Base-by-base conservation (phyloP, 2,888 invertebrate species). In the Cynaeus angustus region DNA sequence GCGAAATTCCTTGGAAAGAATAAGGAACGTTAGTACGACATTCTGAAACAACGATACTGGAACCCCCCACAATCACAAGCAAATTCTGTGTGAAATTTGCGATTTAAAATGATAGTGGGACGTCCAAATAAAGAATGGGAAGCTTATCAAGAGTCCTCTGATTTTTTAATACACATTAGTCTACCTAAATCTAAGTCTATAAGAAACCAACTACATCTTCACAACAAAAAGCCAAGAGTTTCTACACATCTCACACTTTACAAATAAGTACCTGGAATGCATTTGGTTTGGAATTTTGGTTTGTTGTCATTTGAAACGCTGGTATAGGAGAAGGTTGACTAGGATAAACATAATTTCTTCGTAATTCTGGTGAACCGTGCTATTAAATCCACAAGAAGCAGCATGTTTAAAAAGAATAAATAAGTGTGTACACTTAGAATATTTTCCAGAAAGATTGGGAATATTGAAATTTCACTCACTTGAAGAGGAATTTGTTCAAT, bases 311-410 rank as follows among this genome's bases (percentile, higher is more conserved):
- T 85, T 89, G 89, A 86, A 90, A 90, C 71, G 90, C 90, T 85
- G 89, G 89, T 85, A 89, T 89, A 65, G 89, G 88, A 70, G 89
- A 88, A 76, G 89, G 88, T 68, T 90, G 89, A 81, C 88, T 90
- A 75, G 92, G 92, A 86, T 92, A 91, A 77, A 92, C 91, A 85
- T 91, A 91, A 84, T 91, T 91, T 71, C 86, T 82, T 76, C 84
- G 80, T 70, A 83, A 81, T 75, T 86, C 86, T 77, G 92, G 91
- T 78, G 92, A 92, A 79, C 91, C 91, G 84, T 91, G 89, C 82
- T 85, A 80, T 73, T 68, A 53, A 68, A 74, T 77, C 81, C 77
- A 77, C 10, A 6, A 4, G 13, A 41, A 77, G 82, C 80, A 79
- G 82, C 82, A 74, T 81, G 59, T 45, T 43, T 9, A 30, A 16